Conservation (phyloP, 2,113 vertebrate species). For the Girardinichthys multiradiatus region DNA sequence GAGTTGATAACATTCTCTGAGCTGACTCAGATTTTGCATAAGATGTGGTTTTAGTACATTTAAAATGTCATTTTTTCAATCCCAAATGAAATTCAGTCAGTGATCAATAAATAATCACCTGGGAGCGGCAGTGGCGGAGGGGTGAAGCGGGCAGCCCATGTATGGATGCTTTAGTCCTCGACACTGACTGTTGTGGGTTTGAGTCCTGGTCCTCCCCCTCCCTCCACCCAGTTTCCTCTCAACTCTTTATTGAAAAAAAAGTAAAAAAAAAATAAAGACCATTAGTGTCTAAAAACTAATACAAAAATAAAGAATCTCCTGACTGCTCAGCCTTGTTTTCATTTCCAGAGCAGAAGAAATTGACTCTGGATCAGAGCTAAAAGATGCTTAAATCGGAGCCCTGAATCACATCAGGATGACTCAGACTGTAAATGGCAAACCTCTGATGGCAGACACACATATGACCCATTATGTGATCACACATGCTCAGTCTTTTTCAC, state of each 20-base stretch:
- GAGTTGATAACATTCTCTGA: neutral
- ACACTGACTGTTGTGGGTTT: too few relatives aligned
- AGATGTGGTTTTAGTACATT: neutral
- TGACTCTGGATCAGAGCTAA: neutral
- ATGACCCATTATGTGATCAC: constrained; percentile 32
- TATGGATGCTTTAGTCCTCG: too few relatives aligned
- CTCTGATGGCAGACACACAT: constrained; percentile 40
- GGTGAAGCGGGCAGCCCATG: too few relatives aligned
- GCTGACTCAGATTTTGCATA: neutral
- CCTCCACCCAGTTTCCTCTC: too few relatives aligned
- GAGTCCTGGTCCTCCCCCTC: too few relatives aligned
- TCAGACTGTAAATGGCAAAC: constrained; percentile 33
- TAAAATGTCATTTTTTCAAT: neutral
- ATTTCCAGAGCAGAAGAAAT: neutral
- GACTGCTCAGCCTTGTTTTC: neutral
- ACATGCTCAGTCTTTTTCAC: constrained; percentile 22
- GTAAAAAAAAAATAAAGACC: too few relatives aligned
- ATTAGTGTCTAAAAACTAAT: too few relatives aligned
- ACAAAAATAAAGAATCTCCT: neutral
- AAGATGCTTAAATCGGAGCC: constrained; percentile 25
- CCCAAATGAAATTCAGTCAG: neutral
- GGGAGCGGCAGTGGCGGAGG: too few relatives aligned
- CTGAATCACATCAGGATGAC: constrained; percentile 36
- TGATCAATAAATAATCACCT: neutral
- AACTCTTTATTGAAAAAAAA: too few relatives aligned